These are phyloP conservation scores for Acleris emargana DNA, from an alignment of 2,888 invertebrate genomes.

Conservation along the genomic window DNA sequence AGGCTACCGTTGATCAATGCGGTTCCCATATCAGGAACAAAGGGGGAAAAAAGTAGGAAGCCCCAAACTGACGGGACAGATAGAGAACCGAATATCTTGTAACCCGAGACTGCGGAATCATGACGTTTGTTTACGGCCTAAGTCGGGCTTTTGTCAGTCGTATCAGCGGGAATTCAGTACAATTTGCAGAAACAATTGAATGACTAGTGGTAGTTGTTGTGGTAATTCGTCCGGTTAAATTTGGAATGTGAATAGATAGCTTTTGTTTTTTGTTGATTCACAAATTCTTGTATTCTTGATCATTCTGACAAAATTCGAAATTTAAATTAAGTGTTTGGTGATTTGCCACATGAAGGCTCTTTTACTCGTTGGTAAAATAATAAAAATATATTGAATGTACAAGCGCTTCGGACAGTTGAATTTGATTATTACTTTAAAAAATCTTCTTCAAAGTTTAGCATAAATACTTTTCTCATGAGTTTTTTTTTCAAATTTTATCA, in stretches of 20 bases:
- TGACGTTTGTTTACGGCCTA: slow-evolving; percentile 47
- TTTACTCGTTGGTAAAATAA: no score
- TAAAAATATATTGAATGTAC: no score
- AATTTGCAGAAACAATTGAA: slow-evolving; percentile 4
- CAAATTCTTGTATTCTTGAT: no score
- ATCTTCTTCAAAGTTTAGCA: not conserved
- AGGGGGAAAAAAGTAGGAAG: slow-evolving; percentile 11
- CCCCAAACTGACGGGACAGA: slow-evolving; percentile 21
- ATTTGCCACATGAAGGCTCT: no score
- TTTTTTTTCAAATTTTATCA: not conserved
- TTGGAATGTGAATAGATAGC: no score
- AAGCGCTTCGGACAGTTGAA: no score
- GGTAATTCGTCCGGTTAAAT: no score
- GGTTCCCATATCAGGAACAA: slow-evolving; percentile 18
- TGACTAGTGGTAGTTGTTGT: not conserved
- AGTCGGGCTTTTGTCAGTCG: slow-evolving; percentile 23
- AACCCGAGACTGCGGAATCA: slow-evolving; percentile 52
- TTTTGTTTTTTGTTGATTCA: no score
- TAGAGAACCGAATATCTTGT: slow-evolving; percentile 43
- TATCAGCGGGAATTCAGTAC: slow-evolving; percentile 3
- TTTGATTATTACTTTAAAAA: no score
- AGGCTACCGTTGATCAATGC: slow-evolving; percentile 12
- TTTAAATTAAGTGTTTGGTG: no score
- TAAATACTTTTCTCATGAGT: not conserved
- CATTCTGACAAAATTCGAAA: no score